Evolutionary conservation across 2,888 invertebrate genomes (phyloP), one percentile per base, ranked within the genome.

Genomic region (Agonopterix alstromeriana): DNA sequence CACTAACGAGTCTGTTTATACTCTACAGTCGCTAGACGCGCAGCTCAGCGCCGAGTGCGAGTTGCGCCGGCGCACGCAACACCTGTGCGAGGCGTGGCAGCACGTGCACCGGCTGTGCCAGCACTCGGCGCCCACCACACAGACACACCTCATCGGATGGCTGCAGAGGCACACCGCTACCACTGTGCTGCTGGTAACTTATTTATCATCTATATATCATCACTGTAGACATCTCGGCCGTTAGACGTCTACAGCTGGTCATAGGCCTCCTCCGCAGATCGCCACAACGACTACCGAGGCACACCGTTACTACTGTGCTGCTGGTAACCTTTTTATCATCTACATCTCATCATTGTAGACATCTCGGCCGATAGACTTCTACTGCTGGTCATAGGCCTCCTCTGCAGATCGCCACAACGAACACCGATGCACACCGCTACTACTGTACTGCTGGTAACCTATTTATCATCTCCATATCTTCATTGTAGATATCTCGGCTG

Each of bases 101-200:
- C 69, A 68, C 58, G 73, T 87, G 48, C 77, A 83, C 76, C 63
- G 70, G 54, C 70, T 87, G 38, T 86, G 86, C 65, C 68, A 60
- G 65, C 85, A 84, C 67, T 82, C 85, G 3, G 73, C 79, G 48
- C 58, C 75, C 14, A 54, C 73, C 53, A 84, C 86, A 4, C 86
- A 83, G 51, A 61, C 65, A 2, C 84, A 82, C 35, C 70, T 87
- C 48, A 62, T 82, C 44, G 65, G 9, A 0, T 87, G 87, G 86
- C 60, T 87, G 50, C 82, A 85, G 67, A 60, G 74, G 50, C 82
- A 86, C 67, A 88, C 88, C 0, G 77, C 84, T 4, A 65, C 61
- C 48, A 72, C 73, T 50, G 63, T 88, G 8, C 57, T 88, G 35
- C 84, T 81, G 68, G 74, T 73, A 14, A 42, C 27, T 27, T 27